A percentile compares a stretch with the other conserved stretches of the same genome.
Conservation (phyloP, 1,140 invertebrate species). For the Cotesia glomerata region DNA sequence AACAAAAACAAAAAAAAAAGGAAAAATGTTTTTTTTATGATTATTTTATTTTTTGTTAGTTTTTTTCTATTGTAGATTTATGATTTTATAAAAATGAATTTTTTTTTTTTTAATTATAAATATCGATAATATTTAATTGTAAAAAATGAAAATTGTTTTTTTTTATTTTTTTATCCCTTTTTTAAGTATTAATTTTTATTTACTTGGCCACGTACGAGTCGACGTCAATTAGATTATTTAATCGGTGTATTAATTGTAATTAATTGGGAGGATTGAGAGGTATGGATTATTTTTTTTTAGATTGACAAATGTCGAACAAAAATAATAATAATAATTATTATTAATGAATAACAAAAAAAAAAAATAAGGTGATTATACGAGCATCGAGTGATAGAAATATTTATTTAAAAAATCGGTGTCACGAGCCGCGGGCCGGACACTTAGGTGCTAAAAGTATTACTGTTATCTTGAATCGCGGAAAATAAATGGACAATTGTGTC, state of each 20-base stretch:
- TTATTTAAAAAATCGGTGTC: slow-evolving; percentile 31
- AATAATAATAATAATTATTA: too few species aligned
- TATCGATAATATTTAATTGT: neutral
- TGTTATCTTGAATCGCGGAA: slow-evolving; percentile 41
- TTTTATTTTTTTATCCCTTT: neutral
- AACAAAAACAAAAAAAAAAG: too few species aligned
- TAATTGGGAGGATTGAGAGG: neutral
- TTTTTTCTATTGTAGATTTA: neutral
- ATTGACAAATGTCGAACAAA: too few species aligned
- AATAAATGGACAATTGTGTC: neutral
- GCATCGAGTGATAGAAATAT: neutral
- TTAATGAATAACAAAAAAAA: neutral
- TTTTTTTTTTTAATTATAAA: neutral
- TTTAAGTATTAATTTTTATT: neutral
- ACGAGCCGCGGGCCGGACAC: slow-evolving; percentile 45
- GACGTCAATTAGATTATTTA: slow-evolving; percentile 47
- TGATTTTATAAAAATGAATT: too few species aligned
- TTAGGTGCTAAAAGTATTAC: slow-evolving; percentile 57
- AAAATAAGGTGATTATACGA: neutral
- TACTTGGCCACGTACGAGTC: slow-evolving; percentile 35
- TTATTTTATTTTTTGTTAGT: neutral
- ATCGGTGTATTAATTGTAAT: too few species aligned
- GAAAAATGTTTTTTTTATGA: slow-evolving; percentile 8
- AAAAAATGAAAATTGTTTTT: neutral
- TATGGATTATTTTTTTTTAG: neutral